These are phyloP conservation scores for Monomorium pharaonis DNA, from an alignment of 1,140 invertebrate genomes.

Conservation along the genomic window DNA sequence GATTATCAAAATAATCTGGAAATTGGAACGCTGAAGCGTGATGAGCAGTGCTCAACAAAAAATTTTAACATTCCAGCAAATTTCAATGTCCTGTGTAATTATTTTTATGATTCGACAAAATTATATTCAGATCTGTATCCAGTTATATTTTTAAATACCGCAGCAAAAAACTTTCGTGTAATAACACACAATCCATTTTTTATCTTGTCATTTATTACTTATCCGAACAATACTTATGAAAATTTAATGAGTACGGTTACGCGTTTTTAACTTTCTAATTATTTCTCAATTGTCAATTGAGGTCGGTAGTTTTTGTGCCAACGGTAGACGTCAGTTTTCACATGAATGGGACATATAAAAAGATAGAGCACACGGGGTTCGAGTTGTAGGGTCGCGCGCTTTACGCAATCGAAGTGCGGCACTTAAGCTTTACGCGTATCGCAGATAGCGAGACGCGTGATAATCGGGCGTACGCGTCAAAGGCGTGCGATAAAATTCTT, in stretches of 20 bases:
- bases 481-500: conserved; percentile 69
- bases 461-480: conserved; percentile 51
- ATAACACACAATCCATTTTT: not conserved
- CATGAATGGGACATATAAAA: not conserved
- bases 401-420: not conserved
- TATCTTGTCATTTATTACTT: not conserved
- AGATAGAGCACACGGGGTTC: not conserved
- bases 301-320: not conserved
- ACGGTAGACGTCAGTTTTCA: not conserved
- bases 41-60: too few relatives aligned
- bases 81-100: too few relatives aligned
- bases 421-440: conserved; percentile 64
- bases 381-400: not conserved
- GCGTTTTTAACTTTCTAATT: not conserved
- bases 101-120: too few relatives aligned
- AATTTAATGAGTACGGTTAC: not conserved
- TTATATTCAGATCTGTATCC: too few relatives aligned
- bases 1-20: too few relatives aligned
- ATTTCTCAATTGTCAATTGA: not conserved
- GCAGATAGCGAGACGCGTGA: conserved; percentile 28
- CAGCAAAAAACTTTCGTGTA: too few relatives aligned
- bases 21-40: too few relatives aligned
- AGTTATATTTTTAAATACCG: too few relatives aligned
- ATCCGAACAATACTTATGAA: not conserved
- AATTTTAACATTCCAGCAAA: too few relatives aligned